Evolutionary conservation across 2,888 invertebrate genomes (phyloP).

Genomic region (Neria commutata): DNA sequence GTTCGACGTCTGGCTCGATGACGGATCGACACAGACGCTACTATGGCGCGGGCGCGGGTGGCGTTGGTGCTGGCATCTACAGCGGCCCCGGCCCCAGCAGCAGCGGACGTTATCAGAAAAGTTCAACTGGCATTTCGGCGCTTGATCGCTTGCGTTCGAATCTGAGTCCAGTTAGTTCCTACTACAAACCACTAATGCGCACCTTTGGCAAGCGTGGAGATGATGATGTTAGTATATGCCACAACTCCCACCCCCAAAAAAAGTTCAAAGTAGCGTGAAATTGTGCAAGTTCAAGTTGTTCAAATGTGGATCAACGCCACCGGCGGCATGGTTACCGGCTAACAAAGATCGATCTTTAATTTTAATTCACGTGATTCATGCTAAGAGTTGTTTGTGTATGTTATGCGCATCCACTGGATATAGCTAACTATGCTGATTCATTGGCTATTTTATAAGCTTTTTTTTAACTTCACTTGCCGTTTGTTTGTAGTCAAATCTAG

Average conservation of each 20-base stretch:
- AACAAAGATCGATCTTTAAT: too few relatives aligned
- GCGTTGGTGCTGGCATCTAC: background rate
- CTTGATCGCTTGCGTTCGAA: conserved; percentile 60
- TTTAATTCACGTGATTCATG: too few relatives aligned
- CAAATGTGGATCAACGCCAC: too few relatives aligned
- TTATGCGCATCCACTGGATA: too few relatives aligned
- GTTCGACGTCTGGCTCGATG: conserved; percentile 40
- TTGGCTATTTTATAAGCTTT: too few relatives aligned
- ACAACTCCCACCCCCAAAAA: background rate
- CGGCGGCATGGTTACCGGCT: too few relatives aligned
- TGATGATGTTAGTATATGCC: conserved; percentile 58
- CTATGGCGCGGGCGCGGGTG: conserved; percentile 47
- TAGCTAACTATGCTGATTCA: too few relatives aligned
- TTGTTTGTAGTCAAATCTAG: too few relatives aligned
- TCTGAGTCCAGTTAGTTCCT: conserved; percentile 59
- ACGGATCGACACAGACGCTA: conserved; percentile 59
- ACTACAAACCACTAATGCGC: conserved; percentile 60
- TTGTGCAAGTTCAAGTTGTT: conserved; percentile 13
- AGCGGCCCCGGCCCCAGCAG: conserved; percentile 29
- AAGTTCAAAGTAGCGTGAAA: background rate
- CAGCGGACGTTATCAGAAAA: conserved; percentile 54
- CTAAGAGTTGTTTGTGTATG: too few relatives aligned
- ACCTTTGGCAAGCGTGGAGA: conserved; percentile 51
- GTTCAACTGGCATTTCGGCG: conserved; percentile 53
- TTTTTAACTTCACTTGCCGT: too few relatives aligned